Evolutionary conservation across 2,113 vertebrate species (phyloP).

Genomic region (Periophthalmus modestus): DNA sequence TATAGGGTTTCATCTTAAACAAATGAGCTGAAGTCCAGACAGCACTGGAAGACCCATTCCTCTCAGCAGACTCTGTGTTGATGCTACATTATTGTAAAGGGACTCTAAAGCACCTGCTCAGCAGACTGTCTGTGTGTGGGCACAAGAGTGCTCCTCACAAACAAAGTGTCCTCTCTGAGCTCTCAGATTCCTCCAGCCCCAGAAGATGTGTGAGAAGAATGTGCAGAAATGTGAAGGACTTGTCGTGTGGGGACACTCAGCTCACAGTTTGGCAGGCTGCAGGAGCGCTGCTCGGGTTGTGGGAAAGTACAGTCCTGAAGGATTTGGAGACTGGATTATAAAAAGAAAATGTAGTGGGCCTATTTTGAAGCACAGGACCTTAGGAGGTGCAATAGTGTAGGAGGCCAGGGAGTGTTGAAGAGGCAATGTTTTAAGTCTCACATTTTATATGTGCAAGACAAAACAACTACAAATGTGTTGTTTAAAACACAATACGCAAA

Average conservation of each 20-base stretch:
- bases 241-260: constrained; percentile 52
- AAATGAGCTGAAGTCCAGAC: background rate
- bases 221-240: constrained; percentile 45
- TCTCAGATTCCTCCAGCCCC: constrained; percentile 52
- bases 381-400: constrained; percentile 61
- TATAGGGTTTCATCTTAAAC: constrained; percentile 40
- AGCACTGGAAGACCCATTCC: background rate
- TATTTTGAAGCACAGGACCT: constrained; percentile 55
- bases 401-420: constrained; percentile 55
- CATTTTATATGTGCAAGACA: constrained; percentile 16
- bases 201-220: constrained; percentile 51
- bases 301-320: constrained; percentile 37
- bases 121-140: constrained; percentile 36
- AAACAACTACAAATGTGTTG: background rate
- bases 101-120: constrained; percentile 4
- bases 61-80: background rate
- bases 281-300: constrained; percentile 35
- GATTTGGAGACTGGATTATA: constrained; percentile 43
- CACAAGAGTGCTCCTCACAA: constrained; percentile 47
- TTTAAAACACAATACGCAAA: background rate
- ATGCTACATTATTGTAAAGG: constrained; percentile 25
- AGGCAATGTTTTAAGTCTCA: constrained; percentile 40
- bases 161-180: constrained; percentile 54
- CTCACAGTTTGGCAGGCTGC: constrained; percentile 48
- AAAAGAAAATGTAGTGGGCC: constrained; percentile 34